Evolutionary conservation across 2,113 vertebrate species (phyloP).

Genomic region (Mesembrinibis cayennensis): DNA sequence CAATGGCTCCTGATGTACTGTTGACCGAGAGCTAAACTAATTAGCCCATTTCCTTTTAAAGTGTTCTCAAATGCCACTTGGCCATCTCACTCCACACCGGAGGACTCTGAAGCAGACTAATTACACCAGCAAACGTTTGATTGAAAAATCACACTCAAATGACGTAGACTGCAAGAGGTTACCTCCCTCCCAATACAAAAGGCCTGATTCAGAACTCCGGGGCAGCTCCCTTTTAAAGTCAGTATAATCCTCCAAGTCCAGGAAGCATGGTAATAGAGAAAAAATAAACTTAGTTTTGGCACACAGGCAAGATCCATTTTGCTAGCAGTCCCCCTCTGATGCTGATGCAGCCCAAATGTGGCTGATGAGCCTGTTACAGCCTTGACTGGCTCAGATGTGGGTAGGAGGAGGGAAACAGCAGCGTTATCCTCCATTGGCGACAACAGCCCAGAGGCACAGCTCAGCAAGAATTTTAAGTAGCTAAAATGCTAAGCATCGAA

Average conservation of each 20-base stretch:
- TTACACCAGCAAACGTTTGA: conserved; percentile 1
- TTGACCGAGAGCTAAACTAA: conserved; percentile 44
- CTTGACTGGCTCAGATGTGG: not conserved
- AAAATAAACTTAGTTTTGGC: conserved; percentile 40
- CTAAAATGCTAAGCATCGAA: not conserved
- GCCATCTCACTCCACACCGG: not conserved
- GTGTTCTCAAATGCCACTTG: conserved; percentile 26
- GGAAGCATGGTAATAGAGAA: not conserved
- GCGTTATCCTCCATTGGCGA: not conserved
- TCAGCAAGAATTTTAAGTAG: not conserved
- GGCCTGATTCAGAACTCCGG: not conserved
- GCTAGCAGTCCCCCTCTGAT: not conserved
- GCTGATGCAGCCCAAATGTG: not conserved
- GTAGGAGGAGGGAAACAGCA: not conserved
- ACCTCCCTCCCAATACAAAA: not conserved
- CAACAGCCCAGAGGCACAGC: not conserved
- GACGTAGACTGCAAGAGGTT: not conserved
- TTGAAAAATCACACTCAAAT: not conserved
- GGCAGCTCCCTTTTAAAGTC: not conserved
- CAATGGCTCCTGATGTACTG: not conserved
- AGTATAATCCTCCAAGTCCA: not conserved
- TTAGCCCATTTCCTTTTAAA: not conserved
- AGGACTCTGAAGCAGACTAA: not conserved
- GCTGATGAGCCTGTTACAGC: not conserved
- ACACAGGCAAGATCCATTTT: not conserved